Conservation (phyloP, 1,140 invertebrate genomes). For the Drosophila santomea region DNA sequence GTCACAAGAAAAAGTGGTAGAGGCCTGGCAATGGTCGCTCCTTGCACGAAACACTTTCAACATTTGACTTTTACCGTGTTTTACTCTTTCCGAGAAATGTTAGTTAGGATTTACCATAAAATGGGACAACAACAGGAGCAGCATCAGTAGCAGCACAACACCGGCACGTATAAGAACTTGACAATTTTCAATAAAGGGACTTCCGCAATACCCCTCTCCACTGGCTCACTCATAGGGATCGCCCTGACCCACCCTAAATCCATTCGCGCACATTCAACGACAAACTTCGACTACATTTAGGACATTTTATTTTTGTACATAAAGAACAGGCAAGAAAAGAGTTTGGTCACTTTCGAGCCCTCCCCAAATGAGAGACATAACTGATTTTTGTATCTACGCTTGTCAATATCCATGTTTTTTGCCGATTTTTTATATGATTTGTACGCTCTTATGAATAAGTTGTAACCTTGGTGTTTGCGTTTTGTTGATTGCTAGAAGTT, state of each 20-base stretch:
- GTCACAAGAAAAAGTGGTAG: conserved; percentile 99
- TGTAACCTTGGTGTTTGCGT: conserved; percentile 74
- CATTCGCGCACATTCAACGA: conserved; percentile 74
- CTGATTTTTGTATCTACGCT: conserved; percentile 69
- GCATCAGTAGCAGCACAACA: conserved; percentile 54
- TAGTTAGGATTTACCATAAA: conserved; percentile 81
- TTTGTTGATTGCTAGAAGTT: conserved; percentile 77
- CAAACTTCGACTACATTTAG: conserved; percentile 66
- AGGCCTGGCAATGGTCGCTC: conserved; percentile 15
- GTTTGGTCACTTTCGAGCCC: conserved; percentile 48
- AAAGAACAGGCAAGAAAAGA: conserved; percentile 44
- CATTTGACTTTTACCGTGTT: conserved; percentile 67
- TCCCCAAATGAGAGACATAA: conserved; percentile 67
- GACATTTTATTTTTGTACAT: conserved; percentile 77
- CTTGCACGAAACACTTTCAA: conserved; percentile 29
- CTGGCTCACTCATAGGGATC: conserved; percentile 39
- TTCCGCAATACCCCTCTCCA: conserved; percentile 63
- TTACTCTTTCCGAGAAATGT: conserved; percentile 68
- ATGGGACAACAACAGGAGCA: conserved; percentile 77
- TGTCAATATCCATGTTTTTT: conserved; percentile 57
- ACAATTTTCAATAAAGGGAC: conserved; percentile 71
- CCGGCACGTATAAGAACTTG: conserved; percentile 56
- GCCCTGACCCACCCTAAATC: conserved; percentile 10
- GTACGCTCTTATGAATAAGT: conserved; percentile 62
- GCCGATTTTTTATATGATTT: conserved; percentile 59